Evolutionary conservation across 2,797 vertebrate species (phyloP), one percentile per base, ranked within the genome.

Genomic region (Poeciliopsis infans): DNA sequence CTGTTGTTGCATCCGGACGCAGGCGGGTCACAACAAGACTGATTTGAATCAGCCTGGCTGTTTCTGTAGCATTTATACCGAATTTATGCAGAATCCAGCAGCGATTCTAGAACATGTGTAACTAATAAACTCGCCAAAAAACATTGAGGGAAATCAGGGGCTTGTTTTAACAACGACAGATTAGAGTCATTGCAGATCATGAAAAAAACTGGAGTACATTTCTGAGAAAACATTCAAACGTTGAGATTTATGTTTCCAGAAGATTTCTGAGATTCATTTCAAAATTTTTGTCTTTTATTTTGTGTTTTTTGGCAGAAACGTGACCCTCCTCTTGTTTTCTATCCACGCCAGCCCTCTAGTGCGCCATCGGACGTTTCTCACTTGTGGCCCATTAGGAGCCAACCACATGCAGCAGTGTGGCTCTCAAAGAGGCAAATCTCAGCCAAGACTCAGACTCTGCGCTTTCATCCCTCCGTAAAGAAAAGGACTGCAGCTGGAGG

Each of bases 351-450:
- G 77, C 74, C 83, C 47, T 51, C 47, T 51, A 7, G 8, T 20
- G 7, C 18, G 6, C 5, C 4, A 4, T 47, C 16, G 46, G 46
- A 49, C 2, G 20, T 51, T 23, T 23, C 49, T 51, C 39, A 41
- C 61, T 55, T 69, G 57, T 77, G 79, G 51, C 75, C 75, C 71
- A 80, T 76, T 74, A 85, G 71, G 68, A 85, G 79, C 39, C 84
- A 82, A 72, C 49, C 92, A 91, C 83, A 91, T 85, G 86, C 43
- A 88, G 46, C 77, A 72, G 76, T 1, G 12, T 83, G 83, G 70
- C 74, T 88, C 83, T 87, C 80, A 74, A 73, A 77, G 55, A 28
- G n/a, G 53, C 23, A 66, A 83, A 90, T 88, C 86, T 85, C 87
- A 89, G 85, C 87, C 75, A 46, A 76, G 71, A 81, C 84, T 92